Conservation (phyloP, 1,140 invertebrate species). For the Elysia chlorotica region DNA sequence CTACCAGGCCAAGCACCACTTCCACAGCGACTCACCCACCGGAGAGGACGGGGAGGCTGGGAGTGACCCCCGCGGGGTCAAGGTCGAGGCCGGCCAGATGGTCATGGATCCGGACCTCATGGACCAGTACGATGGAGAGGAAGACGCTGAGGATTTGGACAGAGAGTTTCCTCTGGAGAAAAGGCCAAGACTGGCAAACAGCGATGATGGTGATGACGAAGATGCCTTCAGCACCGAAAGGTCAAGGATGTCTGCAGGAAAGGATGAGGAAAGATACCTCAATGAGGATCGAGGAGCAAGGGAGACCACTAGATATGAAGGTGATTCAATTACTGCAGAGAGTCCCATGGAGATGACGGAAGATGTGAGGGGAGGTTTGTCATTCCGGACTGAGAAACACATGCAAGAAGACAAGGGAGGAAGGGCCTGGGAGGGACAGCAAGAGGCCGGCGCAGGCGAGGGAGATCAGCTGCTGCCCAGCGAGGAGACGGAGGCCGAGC, state of each 20-base stretch:
- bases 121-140: slow-evolving; percentile 7
- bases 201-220: too few species aligned
- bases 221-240: background rate
- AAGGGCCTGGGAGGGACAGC: background rate
- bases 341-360: background rate
- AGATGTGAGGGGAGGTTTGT: background rate
- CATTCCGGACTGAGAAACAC: too few species aligned
- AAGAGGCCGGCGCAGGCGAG: background rate
- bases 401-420: background rate
- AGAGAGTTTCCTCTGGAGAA: background rate
- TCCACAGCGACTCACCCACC: background rate
- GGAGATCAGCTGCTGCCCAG: too few species aligned
- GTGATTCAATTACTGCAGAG: background rate
- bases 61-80: background rate
- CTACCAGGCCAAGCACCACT: too few species aligned
- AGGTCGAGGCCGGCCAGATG: slow-evolving; percentile 23
- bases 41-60: background rate
- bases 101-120: slow-evolving; percentile 13
- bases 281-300: background rate
- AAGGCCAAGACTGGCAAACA: background rate
- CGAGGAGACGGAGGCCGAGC: slow-evolving; percentile 12
- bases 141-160: slow-evolving; percentile 8
- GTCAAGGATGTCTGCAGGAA: background rate
- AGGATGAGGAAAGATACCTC: background rate
- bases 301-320: background rate